Conservation (phyloP, 2,113 vertebrate species). For the Hippocampus zosterae region DNA sequence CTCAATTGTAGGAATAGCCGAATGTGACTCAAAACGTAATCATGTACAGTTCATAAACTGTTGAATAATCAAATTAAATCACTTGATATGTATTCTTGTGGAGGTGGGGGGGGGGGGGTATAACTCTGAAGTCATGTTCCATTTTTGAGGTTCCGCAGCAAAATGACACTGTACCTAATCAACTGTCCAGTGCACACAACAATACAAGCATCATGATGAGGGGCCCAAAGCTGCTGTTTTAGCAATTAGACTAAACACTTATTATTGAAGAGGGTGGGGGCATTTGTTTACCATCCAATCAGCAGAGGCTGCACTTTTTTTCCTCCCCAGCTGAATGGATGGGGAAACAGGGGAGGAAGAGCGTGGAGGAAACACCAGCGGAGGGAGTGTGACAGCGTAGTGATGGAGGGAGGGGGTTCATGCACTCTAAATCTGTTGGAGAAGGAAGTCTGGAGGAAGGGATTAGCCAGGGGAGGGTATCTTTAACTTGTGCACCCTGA, state of each 20-base stretch:
- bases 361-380: constrained; percentile 52
- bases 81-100: no score
- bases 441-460: constrained; percentile 79
- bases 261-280: not conserved
- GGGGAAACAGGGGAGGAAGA: constrained; percentile 57
- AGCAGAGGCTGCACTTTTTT: constrained; percentile 25
- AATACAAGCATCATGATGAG: not conserved
- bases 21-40: no score
- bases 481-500: constrained; percentile 65
- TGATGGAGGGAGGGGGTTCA: constrained; percentile 58
- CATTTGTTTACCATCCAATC: constrained; percentile 44
- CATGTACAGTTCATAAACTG: no score
- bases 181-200: not conserved
- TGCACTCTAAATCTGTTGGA: constrained; percentile 69
- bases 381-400: constrained; percentile 63
- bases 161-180: not conserved
- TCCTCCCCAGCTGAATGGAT: constrained; percentile 29
- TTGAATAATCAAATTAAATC: no score
- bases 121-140: not conserved
- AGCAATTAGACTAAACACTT: not conserved
- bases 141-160: not conserved
- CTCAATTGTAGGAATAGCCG: no score
- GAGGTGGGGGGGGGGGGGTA: not conserved
- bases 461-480: constrained; percentile 70
- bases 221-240: not conserved